Evolutionary conservation across 2,797 vertebrate species (phyloP), one percentile per base, ranked within the genome.

Genomic region (Eulemur rubriventer): DNA sequence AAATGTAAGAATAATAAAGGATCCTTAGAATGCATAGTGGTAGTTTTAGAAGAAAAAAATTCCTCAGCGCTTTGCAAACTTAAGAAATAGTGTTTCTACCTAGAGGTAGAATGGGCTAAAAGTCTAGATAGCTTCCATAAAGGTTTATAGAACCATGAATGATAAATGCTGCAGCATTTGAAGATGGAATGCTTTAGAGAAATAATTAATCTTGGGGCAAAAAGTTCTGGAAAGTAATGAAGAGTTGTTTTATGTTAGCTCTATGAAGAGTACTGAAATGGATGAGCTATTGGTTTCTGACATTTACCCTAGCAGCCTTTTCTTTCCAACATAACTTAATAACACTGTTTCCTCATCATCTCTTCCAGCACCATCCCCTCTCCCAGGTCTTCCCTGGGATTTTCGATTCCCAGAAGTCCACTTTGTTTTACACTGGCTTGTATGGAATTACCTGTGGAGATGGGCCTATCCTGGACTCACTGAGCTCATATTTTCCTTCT

Each of bases 271-370:
- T 41, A 63, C 17, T 55, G 69, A 69, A 50, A 70, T 82, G 35
- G 43, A 78, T 13, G 28, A 67, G 85, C 50, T 52, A 61, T 22
- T 94, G 41, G 69, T 76, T 72, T 78, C 33, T 78, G 30, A 78
- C 69, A 33, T 91, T 94, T 79, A 48, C 6, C 26, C 16, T 76
- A 33, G 35, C 7, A 84, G 59, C 35, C n/a, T 85, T 83, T 84
- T 93, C 59, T 90, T 84, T 92, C 67, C 76, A 94, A 52, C 3
- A 41, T 63, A 88, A 91, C 26, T 78, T 85, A 69, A 38, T 90
- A 78, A 87, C 20, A 65, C 35, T 38, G 2, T 41, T 80, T 73
- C 55, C 52, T 87, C 92, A 50, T 69, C 6, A 28, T 28, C 28
- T 95, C 24, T 69, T 80, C 41, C 43, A 88, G 55, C 18, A 57